Conservation (phyloP, 2,797 vertebrate genomes). For the Alca torda region DNA sequence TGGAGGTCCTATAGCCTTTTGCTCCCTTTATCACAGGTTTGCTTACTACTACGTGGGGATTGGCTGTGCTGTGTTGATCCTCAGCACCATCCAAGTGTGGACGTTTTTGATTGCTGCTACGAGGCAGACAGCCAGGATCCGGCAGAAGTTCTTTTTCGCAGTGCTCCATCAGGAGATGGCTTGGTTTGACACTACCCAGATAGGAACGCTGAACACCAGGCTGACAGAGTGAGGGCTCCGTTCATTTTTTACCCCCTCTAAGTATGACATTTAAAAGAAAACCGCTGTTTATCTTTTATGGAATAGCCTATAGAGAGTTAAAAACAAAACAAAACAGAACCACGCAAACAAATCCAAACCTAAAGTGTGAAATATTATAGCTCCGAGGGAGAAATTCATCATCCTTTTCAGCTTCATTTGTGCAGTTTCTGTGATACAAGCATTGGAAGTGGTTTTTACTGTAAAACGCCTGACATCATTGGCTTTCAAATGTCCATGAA, state of each 20-base stretch:
- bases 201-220: constrained; percentile 76
- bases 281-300: background rate
- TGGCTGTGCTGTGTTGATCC: constrained; percentile 68
- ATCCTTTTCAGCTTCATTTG: background rate
- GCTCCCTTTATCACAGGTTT: constrained; percentile 55
- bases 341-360: background rate
- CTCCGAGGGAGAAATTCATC: background rate
- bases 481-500: background rate
- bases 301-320: background rate
- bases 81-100: constrained; percentile 73
- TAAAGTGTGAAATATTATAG: background rate
- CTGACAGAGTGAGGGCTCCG: constrained; percentile 74
- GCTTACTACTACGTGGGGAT: constrained; percentile 76
- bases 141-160: constrained; percentile 78
- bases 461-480: background rate
- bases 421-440: background rate
- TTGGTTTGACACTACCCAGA: constrained; percentile 80
- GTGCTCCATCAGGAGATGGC: constrained; percentile 83
- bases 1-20: background rate
- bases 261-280: background rate
- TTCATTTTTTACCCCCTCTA: background rate
- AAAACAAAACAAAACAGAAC: no score
- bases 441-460: background rate
- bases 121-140: constrained; percentile 76
- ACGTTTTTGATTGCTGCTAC: constrained; percentile 71